Conservation (phyloP, 2,888 invertebrate species). For the Sialis fuliginosa region DNA sequence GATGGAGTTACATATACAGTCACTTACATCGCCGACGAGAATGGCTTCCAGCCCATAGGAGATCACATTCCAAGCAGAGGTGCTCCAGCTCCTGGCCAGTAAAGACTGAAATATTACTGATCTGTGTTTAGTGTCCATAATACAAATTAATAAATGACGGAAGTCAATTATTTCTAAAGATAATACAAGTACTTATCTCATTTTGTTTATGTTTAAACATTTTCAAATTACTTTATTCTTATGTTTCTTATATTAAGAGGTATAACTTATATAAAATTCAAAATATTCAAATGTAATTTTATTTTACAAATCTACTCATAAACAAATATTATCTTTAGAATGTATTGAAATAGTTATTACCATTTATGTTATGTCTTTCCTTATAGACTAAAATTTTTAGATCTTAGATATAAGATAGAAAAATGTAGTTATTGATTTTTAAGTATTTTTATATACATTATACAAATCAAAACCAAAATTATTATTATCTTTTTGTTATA, state of each 20-base stretch:
- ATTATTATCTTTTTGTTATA: too few species aligned
- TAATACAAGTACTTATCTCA: not conserved
- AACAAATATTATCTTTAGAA: not conserved
- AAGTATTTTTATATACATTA: not conserved
- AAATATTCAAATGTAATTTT: too few species aligned
- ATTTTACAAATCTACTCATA: too few species aligned
- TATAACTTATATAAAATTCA: too few species aligned
- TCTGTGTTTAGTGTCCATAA: not conserved
- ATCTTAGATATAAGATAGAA: not conserved
- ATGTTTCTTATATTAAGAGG: too few species aligned
- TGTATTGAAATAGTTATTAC: not conserved
- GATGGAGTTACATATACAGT: conserved; percentile 32
- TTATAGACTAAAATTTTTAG: not conserved
- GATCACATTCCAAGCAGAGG: not conserved
- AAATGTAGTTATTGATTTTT: not conserved
- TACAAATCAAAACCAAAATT: not conserved
- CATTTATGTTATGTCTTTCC: not conserved
- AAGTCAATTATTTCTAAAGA: not conserved
- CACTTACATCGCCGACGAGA: conserved; percentile 34
- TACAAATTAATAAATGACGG: not conserved
- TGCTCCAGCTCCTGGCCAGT: too few species aligned
- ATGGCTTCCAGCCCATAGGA: conserved; percentile 22
- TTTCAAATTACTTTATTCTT: too few species aligned
- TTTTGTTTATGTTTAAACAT: too few species aligned
- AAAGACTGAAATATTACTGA: too few species aligned